These are phyloP conservation scores for Metopia argyrocephala DNA, from an alignment of 2,888 invertebrate species.

Conservation along the genomic window DNA sequence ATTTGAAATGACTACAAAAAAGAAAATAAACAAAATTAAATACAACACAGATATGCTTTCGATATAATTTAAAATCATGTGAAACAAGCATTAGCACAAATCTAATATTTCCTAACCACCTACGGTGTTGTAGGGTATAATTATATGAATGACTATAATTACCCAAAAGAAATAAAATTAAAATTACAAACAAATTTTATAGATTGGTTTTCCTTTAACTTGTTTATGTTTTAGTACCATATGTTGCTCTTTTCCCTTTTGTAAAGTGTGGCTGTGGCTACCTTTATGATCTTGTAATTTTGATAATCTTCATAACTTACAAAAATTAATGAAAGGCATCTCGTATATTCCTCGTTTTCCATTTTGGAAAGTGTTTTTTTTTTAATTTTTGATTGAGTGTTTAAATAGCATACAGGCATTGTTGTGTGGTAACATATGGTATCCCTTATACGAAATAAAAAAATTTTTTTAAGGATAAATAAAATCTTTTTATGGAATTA, in stretches of 20 bases:
- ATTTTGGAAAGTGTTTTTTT: constrained; percentile 34
- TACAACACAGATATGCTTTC: too few species aligned
- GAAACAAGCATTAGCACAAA: too few species aligned
- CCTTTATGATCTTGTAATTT: constrained; percentile 53
- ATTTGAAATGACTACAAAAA: too few species aligned
- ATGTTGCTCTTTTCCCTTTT: constrained; percentile 18
- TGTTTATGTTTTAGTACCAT: constrained; percentile 27
- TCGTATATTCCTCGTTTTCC: not conserved
- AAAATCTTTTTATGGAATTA: not conserved
- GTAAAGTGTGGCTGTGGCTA: constrained; percentile 8
- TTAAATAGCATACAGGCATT: constrained; percentile 43
- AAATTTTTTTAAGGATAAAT: too few species aligned
- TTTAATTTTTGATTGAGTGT: constrained; percentile 56
- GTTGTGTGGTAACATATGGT: constrained; percentile 45
- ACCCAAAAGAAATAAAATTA: too few species aligned
- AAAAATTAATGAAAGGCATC: not conserved
- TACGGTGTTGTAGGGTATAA: too few species aligned
- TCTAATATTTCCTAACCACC: too few species aligned
- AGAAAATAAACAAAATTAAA: too few species aligned
- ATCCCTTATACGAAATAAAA: not conserved
- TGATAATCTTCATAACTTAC: constrained; percentile 36
- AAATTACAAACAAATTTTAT: constrained; percentile 4
- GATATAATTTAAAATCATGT: too few species aligned
- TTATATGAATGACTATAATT: too few species aligned
- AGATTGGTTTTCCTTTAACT: not conserved